Conservation (phyloP, 2,888 invertebrate genomes). For the Koerneria pararmatus region DNA sequence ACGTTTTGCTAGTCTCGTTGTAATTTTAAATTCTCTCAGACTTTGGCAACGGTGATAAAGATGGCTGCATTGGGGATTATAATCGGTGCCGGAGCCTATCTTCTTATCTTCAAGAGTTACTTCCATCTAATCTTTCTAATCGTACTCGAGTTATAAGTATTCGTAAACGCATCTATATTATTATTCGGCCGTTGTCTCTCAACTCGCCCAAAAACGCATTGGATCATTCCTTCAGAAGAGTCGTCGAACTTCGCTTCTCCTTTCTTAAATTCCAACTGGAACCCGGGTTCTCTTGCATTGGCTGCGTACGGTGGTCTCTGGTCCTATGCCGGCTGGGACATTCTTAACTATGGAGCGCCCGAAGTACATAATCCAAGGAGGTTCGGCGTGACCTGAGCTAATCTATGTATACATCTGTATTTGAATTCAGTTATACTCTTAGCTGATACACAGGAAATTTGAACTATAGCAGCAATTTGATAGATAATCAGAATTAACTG, state of each 20-base stretch:
- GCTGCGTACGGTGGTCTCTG: conserved; percentile 32
- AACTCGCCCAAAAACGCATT: background rate
- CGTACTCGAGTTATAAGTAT: background rate
- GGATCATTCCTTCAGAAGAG: conserved; percentile 8
- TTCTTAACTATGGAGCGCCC: conserved; percentile 52
- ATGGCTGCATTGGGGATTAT: conserved; percentile 37
- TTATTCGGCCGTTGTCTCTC: background rate
- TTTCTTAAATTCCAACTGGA: conserved; percentile 31
- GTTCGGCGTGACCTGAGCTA: conserved; percentile 20
- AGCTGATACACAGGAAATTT: background rate
- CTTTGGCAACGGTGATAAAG: conserved; percentile 41
- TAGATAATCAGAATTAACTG: no score
- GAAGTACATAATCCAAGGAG: conserved; percentile 42
- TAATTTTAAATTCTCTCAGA: conserved; percentile 15
- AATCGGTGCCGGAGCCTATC: conserved; percentile 41
- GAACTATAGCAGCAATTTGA: no score
- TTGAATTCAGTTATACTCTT: background rate
- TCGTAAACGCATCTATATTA: background rate
- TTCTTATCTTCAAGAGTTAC: conserved; percentile 30
- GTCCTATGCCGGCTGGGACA: conserved; percentile 40
- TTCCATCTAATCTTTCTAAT: background rate
- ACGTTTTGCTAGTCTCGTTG: no score
- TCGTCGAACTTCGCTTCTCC: conserved; percentile 31
- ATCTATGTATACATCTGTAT: background rate
- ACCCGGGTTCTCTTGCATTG: conserved; percentile 32